Evolutionary conservation across 2,113 vertebrate species (phyloP).

Genomic region (Hippotragus niger): DNA sequence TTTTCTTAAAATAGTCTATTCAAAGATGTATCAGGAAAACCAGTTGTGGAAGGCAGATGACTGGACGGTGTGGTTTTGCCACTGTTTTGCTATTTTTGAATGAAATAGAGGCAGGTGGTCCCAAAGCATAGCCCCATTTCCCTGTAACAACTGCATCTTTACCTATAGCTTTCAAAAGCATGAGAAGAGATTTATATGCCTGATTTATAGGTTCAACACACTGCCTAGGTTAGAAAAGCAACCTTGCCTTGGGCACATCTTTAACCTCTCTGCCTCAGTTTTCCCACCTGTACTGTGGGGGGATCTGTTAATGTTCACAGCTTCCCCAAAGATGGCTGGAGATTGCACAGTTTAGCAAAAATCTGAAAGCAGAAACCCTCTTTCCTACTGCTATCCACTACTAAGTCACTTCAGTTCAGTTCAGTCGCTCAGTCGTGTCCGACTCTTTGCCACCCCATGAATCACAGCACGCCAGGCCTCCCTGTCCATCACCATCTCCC

Average conservation of each 20-base stretch:
- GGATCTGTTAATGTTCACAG: not conserved
- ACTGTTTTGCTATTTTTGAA: not conserved
- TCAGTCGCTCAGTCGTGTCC: too few relatives aligned
- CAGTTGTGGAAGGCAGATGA: not conserved
- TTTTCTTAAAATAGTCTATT: not conserved
- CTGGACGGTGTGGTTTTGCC: not conserved
- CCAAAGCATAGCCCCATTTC: not conserved
- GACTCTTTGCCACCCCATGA: too few relatives aligned
- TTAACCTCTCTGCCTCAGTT: not conserved
- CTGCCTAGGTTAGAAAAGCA: not conserved
- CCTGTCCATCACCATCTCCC: too few relatives aligned
- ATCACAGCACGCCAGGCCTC: too few relatives aligned
- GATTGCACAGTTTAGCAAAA: not conserved
- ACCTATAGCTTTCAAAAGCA: not conserved
- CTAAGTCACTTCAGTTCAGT: not conserved
- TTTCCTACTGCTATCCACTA: not conserved
- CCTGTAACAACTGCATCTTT: not conserved
- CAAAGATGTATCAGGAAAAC: not conserved
- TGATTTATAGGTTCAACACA: not conserved
- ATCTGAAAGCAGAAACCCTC: not conserved
- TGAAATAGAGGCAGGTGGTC: not conserved
- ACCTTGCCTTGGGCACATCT: not conserved
- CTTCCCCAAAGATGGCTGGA: not conserved
- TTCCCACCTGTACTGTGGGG: not conserved
- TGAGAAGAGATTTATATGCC: not conserved